Evolutionary conservation across 2,888 invertebrate genomes (phyloP).

Genomic region (Apodemia mormo): DNA sequence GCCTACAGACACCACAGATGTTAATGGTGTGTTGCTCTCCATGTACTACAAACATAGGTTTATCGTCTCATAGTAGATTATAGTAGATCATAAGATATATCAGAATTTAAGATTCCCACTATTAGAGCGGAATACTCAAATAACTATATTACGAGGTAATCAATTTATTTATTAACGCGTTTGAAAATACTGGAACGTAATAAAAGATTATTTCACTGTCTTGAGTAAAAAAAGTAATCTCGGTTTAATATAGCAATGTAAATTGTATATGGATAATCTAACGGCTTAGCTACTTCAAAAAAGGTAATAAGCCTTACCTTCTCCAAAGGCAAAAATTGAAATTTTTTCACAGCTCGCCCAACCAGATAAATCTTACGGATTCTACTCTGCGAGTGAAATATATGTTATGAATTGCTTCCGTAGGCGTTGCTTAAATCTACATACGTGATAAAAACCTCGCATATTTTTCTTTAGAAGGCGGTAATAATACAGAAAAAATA

Average conservation of each 20-base stretch:
- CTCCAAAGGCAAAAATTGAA: slow-evolving; percentile 8
- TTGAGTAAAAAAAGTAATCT: not conserved
- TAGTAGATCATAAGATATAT: too few relatives aligned
- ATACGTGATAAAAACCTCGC: not conserved
- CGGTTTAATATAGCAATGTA: not conserved
- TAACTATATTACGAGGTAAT: too few relatives aligned
- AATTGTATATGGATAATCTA: not conserved
- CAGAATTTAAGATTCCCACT: too few relatives aligned
- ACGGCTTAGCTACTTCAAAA: not conserved
- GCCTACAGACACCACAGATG: too few relatives aligned
- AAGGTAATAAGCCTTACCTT: not conserved
- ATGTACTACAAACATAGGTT: too few relatives aligned
- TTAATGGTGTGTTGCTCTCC: too few relatives aligned
- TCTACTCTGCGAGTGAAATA: slow-evolving; percentile 4
- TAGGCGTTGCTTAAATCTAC: not conserved
- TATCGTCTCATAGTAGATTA: too few relatives aligned
- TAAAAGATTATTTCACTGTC: not conserved
- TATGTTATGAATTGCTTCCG: slow-evolving; percentile 17
- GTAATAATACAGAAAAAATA: not conserved
- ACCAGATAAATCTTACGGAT: slow-evolving; percentile 2
- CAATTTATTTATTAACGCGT: too few relatives aligned
- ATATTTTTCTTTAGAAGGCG: not conserved
- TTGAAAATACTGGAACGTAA: not conserved
- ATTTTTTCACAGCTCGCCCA: not conserved
- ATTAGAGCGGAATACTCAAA: too few relatives aligned